Base-by-base conservation (phyloP, 2,113 vertebrate genomes). In the Panurus biarmicus region DNA sequence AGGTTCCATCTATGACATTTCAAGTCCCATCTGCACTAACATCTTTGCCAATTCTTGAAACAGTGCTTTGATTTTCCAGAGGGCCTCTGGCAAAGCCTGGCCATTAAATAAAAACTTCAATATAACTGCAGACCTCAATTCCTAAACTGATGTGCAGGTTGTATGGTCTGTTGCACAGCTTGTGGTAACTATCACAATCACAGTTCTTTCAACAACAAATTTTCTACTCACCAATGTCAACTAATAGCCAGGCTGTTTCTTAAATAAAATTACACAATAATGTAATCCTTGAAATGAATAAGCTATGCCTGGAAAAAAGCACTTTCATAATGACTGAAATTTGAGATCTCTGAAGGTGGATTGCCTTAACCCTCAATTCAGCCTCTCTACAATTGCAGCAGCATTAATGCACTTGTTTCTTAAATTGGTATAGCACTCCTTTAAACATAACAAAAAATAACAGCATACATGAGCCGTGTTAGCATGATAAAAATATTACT, bases 381-480 rank as follows among this genome's bases (percentile, higher is more conserved):
- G 45, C 28, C 38, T 89, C 85, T 81, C 47, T 44, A 82, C 33
- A 87, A 64, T 3, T 5, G 2, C 29, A 89, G 28, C 35, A 84
- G 47, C 11, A 28, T 54, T 77, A 40, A 58, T 1, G 1, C 44
- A 26, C 22, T 72, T 64, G 10, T 83, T 82, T 36, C 25, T 83
- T 54, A 66, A 80, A 65, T 42, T 72, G 48, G 9, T 67, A 13
- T 60, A 71, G 23, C 7, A 51, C 9, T 75, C 9, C 33, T 67
- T 56, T 36, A 91, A 78, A 22, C 24, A 8, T 47, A 84, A 75
- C 8, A 72, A 83, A 89, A 94, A 71, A 56, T 40, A 70, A 66
- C 8, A 74, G 35, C 0, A 0, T 45, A 77, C 1, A 0, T 26
- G 8, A 89, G 9, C 9, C 29, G 60, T 9, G 10, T 24, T 14